Conservation (phyloP, 2,113 vertebrate genomes). For the Mirounga angustirostris region DNA sequence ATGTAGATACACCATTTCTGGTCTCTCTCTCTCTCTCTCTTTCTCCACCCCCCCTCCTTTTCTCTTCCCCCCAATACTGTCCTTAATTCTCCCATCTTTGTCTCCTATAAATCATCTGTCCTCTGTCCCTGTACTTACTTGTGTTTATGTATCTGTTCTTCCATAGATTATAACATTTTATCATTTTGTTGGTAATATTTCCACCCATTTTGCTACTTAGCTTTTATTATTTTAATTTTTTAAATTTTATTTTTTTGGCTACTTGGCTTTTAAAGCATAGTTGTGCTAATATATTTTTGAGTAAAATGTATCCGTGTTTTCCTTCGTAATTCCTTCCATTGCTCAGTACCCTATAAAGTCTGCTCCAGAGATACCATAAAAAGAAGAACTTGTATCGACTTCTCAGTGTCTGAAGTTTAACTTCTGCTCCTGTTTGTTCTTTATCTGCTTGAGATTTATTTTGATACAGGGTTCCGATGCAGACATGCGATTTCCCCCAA, state of each 20-base stretch:
- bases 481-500: neutral
- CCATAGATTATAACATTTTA: neutral
- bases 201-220: neutral
- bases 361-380: neutral
- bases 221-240: neutral
- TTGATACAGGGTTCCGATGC: neutral
- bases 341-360: neutral
- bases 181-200: neutral
- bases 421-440: neutral
- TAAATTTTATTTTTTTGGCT: neutral
- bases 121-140: neutral
- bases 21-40: neutral
- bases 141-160: neutral
- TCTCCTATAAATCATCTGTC: neutral
- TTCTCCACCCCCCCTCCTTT: neutral
- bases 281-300: neutral
- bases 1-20: neutral
- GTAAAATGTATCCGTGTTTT: neutral
- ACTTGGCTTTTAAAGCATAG: neutral
- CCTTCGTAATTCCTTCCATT: neutral
- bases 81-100: neutral
- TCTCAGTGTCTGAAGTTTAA: neutral
- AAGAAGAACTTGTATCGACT: neutral
- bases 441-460: slow-evolving; percentile 10
- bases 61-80: neutral